Percentiles rank a stretch among this genome's conserved stretches.
Conservation (phyloP, 2,113 vertebrate genomes). For the Corythornis vintsioides region DNA sequence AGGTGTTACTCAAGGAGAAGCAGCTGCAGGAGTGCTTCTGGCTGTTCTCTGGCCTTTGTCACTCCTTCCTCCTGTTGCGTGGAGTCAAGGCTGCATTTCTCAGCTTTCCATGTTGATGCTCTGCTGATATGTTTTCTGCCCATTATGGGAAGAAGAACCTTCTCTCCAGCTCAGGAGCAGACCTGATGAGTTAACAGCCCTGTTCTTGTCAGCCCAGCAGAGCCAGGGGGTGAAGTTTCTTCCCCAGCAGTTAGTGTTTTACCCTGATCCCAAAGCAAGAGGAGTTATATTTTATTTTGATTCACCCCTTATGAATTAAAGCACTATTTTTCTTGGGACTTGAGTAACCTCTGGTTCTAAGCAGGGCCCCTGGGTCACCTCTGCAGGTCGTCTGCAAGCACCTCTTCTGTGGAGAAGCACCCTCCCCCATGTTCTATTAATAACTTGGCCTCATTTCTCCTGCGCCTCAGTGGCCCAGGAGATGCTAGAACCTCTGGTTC, state of each 20-base stretch:
- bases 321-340: not conserved
- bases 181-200: not conserved
- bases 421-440: too few species aligned
- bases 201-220: not conserved
- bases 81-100: not conserved
- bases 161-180: not conserved
- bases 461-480: too few species aligned
- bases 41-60: not conserved
- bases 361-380: not conserved
- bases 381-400: not conserved
- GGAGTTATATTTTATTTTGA: slow-evolving; percentile 20
- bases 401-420: not conserved
- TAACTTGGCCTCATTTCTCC: too few species aligned
- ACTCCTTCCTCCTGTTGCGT: not conserved
- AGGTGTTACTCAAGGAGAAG: not conserved
- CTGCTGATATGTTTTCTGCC: not conserved
- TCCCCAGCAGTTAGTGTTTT: not conserved
- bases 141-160: not conserved
- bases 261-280: not conserved
- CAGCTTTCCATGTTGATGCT: not conserved
- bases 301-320: slow-evolving; percentile 2
- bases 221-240: not conserved
- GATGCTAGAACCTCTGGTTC: too few species aligned
- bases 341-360: not conserved
- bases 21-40: not conserved